Conservation (phyloP, 2,797 vertebrate species). For the Girardinus metallicus region DNA sequence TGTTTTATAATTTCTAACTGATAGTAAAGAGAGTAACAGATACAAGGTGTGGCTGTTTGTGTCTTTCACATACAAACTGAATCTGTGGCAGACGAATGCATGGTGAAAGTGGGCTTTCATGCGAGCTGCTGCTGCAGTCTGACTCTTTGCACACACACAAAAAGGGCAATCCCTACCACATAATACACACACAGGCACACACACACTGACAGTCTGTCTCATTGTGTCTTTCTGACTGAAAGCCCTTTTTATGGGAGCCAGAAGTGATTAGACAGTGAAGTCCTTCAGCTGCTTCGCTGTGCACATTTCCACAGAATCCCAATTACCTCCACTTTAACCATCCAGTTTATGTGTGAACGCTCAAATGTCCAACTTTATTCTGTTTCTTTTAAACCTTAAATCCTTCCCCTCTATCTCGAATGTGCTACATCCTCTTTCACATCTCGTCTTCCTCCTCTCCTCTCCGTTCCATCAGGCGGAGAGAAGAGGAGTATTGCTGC, state of each 20-base stretch:
- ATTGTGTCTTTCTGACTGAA: conserved; percentile 49
- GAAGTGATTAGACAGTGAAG: conserved; percentile 68
- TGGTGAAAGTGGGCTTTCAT: conserved; percentile 3
- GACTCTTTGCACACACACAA: conserved; percentile 31
- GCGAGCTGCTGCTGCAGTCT: conserved; percentile 27
- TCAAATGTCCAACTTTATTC: conserved; percentile 40
- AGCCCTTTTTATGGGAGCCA: conserved; percentile 71
- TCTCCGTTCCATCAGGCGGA: conserved; percentile 68
- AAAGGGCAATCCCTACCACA: conserved; percentile 27
- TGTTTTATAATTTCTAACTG: neutral
- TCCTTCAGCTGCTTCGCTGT: conserved; percentile 61
- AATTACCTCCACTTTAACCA: conserved; percentile 45
- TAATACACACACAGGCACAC: conserved; percentile 23
- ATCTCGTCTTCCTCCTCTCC: conserved; percentile 30
- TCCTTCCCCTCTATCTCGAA: conserved; percentile 31
- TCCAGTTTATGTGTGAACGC: conserved; percentile 35
- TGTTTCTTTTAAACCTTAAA: neutral
- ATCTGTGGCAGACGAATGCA: conserved; percentile 26
- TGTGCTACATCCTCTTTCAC: conserved; percentile 5
- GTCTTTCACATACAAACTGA: conserved; percentile 46
- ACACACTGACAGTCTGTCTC: conserved; percentile 25
- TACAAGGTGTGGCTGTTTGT: conserved; percentile 9
- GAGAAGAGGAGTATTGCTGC: too few species aligned
- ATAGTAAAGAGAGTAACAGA: conserved; percentile 11
- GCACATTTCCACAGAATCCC: conserved; percentile 47